These are phyloP conservation scores for Pantherophis vulpinus DNA, from an alignment of 2,797 vertebrate genomes.

Conservation along the genomic window DNA sequence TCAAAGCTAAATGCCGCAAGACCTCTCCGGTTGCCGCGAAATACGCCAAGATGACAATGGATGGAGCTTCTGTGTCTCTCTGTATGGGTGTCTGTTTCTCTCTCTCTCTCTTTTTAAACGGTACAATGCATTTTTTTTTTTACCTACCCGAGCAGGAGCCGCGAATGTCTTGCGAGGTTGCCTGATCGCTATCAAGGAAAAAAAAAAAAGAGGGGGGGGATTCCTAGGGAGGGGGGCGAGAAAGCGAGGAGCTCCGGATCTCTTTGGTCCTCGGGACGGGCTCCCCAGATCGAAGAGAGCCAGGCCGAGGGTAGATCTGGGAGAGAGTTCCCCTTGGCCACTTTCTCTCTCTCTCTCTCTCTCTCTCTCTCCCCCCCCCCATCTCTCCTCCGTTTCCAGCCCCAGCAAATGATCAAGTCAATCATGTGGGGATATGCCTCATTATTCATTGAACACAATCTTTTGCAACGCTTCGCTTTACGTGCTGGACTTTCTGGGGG, in stretches of 20 bases:
- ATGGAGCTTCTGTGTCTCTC: slow-evolving; percentile 65
- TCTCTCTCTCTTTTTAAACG: slow-evolving; percentile 76
- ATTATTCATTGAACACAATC: slow-evolving; percentile 92
- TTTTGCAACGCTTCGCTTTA: slow-evolving; percentile 84
- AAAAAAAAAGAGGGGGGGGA: neutral
- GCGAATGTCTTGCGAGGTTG: slow-evolving; percentile 85
- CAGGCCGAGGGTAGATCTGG: slow-evolving; percentile 81
- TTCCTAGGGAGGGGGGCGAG: neutral
- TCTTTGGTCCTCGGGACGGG: slow-evolving; percentile 77
- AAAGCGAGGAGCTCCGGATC: slow-evolving; percentile 30
- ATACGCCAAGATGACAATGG: slow-evolving; percentile 89
- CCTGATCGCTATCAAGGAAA: slow-evolving; percentile 83
- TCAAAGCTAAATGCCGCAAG: slow-evolving; percentile 93
- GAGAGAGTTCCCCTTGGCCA: slow-evolving; percentile 88
- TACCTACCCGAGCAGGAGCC: slow-evolving; percentile 88
- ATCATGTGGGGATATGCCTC: slow-evolving; percentile 90
- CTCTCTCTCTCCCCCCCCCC: neutral
- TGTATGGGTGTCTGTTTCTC: neutral
- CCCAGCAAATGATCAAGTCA: slow-evolving; percentile 91
- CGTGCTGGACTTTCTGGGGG: slow-evolving; percentile 85
- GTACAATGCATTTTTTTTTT: slow-evolving; percentile 87
- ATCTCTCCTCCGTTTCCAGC: slow-evolving; percentile 62
- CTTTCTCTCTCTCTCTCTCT: slow-evolving; percentile 73
- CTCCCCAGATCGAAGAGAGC: slow-evolving; percentile 78
- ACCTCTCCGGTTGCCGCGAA: slow-evolving; percentile 87